Base-by-base conservation (phyloP, 2,113 vertebrate genomes). In the Hemichromis elongatus region DNA sequence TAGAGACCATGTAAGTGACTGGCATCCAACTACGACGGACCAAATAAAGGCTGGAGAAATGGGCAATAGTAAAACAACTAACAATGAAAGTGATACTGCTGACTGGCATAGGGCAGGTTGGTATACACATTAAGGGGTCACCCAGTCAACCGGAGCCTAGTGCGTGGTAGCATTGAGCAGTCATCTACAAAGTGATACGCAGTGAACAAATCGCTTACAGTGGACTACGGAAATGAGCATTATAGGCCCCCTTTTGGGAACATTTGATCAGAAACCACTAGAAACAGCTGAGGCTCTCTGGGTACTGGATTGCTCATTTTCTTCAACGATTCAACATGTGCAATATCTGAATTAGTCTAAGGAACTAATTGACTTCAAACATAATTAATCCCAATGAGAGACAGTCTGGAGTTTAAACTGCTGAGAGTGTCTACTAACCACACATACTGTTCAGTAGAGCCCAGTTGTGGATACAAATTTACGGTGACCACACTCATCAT, bases 321-420 rank as follows among this genome's bases (percentile, higher is more conserved):
- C 14, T 55, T 13, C 77, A 63, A 26, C 9, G 16, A 52, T 81
- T 33, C 11, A 50, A 55, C 40, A 50, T 14, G 78, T 53, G 59
- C 53, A 77, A 73, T 26, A 77, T 56, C 52, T 24, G 81, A 90
- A 86, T 77, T 68, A 77, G 75, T 87, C 56, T 2, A 45, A 83
- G 79, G 86, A 83, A 66, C 81, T 86, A 91, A 85, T 80, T 83
- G 80, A 87, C 83, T 90, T 90, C 50, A 86, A 66, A 88, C 55
- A 45, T 92, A 95, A 95, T 90, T 77, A 91, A 88, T 91, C 85
- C 84, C 90, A 5, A 7, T 73, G 90, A 85, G 90, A 87, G 80
- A 33, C 52, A 80, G 57, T 57, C 16, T 84, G 88, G 68, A 68
- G 80, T 88, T 80, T 70, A 45, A 33, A 9, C 77, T 68, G 78